These are phyloP conservation scores for Drosophila colorata DNA, from an alignment of 2,888 invertebrate genomes.

Conservation along the genomic window DNA sequence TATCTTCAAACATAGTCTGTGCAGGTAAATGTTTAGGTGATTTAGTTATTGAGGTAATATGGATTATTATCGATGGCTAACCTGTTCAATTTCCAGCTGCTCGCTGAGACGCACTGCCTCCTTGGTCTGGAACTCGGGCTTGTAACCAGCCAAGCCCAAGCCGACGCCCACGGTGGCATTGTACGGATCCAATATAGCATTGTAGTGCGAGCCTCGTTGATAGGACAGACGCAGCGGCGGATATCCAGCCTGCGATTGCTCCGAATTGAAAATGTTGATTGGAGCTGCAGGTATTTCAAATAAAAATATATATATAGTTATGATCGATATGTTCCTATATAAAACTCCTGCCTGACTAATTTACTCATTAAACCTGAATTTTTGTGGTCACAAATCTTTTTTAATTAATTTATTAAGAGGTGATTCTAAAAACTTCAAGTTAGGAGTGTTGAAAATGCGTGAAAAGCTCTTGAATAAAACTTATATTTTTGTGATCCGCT, in stretches of 20 bases:
- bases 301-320: too few relatives aligned
- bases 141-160: conserved; percentile 92
- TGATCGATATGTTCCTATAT: too few relatives aligned
- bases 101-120: conserved; percentile 92
- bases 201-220: conserved; percentile 94
- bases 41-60: too few relatives aligned
- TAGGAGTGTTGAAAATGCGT: too few relatives aligned
- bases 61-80: conserved; percentile 66
- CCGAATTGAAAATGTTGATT: conserved; percentile 94
- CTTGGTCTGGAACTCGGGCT: conserved; percentile 90
- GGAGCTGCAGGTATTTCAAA: conserved; percentile 87
- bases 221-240: conserved; percentile 94
- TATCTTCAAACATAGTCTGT: conserved; percentile 95
- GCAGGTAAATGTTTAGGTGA: conserved; percentile 13
- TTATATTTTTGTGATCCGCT: too few relatives aligned
- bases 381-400: too few relatives aligned
- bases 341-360: neutral
- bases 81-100: conserved; percentile 92
- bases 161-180: conserved; percentile 93
- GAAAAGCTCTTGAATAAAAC: too few relatives aligned
- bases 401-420: too few relatives aligned
- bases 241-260: conserved; percentile 89
- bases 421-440: too few relatives aligned
- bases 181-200: conserved; percentile 94
- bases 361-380: too few relatives aligned